Percentiles rank a stretch among this genome's conserved stretches.
phyloP scores from a whole-genome alignment of 2,888 invertebrate species.

The Adineta ricciae region DNA sequence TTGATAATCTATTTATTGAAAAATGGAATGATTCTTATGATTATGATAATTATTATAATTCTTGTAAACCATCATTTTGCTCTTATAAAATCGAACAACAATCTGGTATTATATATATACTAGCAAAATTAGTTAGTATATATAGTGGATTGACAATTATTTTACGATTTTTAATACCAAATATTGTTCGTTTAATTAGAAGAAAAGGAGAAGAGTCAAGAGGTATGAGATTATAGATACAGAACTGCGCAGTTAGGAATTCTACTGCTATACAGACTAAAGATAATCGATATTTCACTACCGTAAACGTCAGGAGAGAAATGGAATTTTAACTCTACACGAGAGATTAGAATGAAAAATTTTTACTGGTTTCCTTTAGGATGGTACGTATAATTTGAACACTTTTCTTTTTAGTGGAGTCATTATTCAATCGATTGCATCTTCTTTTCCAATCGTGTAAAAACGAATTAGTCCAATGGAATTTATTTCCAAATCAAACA shows the following conservation, averaged over 20 bases:
- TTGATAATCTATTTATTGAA: neutral
- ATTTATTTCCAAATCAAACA: neutral
- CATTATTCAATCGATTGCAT: neutral
- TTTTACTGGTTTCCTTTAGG: no score
- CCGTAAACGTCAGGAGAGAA: no score
- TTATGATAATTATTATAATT: neutral
- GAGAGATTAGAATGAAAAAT: no score
- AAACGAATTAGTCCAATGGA: neutral
- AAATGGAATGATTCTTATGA: neutral
- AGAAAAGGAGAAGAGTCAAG: neutral
- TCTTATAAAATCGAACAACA: neutral
- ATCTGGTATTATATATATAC: neutral
- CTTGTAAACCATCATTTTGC: neutral
- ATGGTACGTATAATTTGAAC: no score
- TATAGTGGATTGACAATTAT: neutral
- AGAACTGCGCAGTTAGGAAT: no score
- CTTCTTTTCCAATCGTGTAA: neutral
- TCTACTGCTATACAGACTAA: no score
- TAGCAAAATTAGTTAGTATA: neutral
- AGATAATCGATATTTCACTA: no score
- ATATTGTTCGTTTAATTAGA: neutral
- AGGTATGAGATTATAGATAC: neutral
- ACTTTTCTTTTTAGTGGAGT: neutral
- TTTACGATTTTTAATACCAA: neutral
- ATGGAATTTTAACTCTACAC: no score